These are phyloP conservation scores for Ploceus nigricollis DNA, from an alignment of 2,113 vertebrate species.

Conservation along the genomic window DNA sequence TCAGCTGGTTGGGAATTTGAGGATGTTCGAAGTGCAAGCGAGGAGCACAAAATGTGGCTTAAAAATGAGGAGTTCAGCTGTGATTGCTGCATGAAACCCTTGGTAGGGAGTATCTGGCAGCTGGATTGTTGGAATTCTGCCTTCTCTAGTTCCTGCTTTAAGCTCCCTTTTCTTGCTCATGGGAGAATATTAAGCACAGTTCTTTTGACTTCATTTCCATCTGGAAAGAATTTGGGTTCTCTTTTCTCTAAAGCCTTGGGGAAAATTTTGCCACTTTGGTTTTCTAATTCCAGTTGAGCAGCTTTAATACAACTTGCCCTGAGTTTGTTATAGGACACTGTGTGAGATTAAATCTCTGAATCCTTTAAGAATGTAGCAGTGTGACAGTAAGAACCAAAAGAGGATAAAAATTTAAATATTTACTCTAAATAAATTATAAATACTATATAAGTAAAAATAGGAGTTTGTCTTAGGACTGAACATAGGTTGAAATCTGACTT, in stretches of 20 bases:
- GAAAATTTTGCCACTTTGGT: not conserved
- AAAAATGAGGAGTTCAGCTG: not conserved
- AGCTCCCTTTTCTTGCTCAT: not conserved
- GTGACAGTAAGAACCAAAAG: not conserved
- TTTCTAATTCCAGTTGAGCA: not conserved
- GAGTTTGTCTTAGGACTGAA: not conserved
- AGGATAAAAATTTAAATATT: not conserved
- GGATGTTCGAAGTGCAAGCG: not conserved
- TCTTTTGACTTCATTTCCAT: not conserved
- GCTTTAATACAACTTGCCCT: not conserved
- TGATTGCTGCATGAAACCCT: not conserved
- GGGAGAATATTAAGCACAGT: not conserved
- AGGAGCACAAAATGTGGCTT: not conserved
- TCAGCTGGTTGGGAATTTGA: not conserved
- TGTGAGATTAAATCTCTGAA: not conserved
- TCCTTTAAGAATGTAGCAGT: not conserved
- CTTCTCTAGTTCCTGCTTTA: not conserved
- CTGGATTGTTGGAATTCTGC: not conserved
- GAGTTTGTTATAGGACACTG: not conserved
- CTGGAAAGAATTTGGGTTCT: not conserved
- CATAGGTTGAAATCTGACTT: not conserved
- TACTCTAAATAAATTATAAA: too few relatives aligned
- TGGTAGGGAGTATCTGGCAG: not conserved
- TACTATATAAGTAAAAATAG: fast-evolving
- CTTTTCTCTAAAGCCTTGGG: not conserved